phyloP scores from a whole-genome alignment of 1,140 invertebrate genomes.

The Drosophila oshimai region DNA sequence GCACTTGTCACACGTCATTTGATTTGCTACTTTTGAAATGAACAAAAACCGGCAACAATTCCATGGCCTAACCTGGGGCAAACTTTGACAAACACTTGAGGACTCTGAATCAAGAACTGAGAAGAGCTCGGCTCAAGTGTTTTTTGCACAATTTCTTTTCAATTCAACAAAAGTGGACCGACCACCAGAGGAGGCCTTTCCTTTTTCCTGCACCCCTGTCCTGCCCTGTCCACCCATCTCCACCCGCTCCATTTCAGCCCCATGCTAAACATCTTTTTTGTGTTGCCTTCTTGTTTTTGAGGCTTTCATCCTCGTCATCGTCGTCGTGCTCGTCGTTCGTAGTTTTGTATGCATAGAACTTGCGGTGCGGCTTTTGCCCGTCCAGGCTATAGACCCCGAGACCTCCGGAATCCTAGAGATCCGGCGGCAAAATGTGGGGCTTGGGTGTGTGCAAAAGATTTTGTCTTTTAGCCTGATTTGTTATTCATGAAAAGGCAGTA shows the following conservation, averaged over 20 bases:
- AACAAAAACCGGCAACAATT: conserved; percentile 46
- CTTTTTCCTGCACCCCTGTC: neutral
- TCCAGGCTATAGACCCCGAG: conserved; percentile 31
- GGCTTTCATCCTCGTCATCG: conserved; percentile 53
- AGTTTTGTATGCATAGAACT: conserved; percentile 72
- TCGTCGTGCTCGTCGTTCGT: conserved; percentile 27
- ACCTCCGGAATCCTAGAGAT: conserved; percentile 10
- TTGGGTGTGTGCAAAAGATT: conserved; percentile 44
- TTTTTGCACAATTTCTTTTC: conserved; percentile 80
- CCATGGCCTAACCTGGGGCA: conserved; percentile 57
- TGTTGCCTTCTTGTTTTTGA: conserved; percentile 63
- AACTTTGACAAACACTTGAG: conserved; percentile 77
- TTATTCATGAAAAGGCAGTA: conserved; percentile 72
- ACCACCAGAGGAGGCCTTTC: conserved; percentile 37
- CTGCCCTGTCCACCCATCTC: neutral
- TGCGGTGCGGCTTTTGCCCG: conserved; percentile 76
- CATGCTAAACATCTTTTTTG: conserved; percentile 58
- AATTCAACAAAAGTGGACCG: conserved; percentile 76
- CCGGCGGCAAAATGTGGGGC: conserved; percentile 9
- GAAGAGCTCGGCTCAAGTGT: conserved; percentile 64
- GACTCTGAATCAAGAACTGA: conserved; percentile 36
- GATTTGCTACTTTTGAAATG: conserved; percentile 69
- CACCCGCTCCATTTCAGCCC: neutral
- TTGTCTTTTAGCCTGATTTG: conserved; percentile 78
- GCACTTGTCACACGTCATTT: conserved; percentile 72